Evolutionary conservation across 2,113 vertebrate genomes (phyloP), one percentile per base, ranked within the genome.

Genomic region (Sylvicapra grimmia): DNA sequence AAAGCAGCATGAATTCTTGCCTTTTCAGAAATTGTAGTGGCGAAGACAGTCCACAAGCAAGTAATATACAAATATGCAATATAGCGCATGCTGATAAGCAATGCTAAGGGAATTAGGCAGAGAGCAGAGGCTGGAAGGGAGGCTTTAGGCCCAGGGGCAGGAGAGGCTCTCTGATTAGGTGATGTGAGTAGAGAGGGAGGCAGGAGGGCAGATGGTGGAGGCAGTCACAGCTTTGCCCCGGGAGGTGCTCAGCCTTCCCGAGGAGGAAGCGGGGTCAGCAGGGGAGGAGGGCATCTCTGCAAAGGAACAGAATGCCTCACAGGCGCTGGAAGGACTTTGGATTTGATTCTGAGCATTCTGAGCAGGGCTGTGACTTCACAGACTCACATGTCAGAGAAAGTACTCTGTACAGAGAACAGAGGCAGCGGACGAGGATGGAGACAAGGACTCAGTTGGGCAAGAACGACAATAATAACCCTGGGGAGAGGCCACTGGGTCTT

Each of bases 381-480:
- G n/a, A 84, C n/a, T 83, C 19, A 21, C 2, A 2, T 65, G 36
- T 36, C 58, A 53, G 13, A 79, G 47, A 61, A 36, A 40, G 6
- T 6, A 18, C 16, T 47, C 63, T 56, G 21, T 12, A 6, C 6
- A 49, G 84, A 44, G 59, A 49, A n/a, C 0, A 40, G 23, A 61
- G 10, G 6, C 14, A 44, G 4, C 0, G 1, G 25, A 1, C 21
- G 3, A 51, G 15, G 63, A 31, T 19, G 44, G 31, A 10, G 19
- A n/a, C 27, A 31, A 36, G 51, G 15, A 12, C 3, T 33, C 1
- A 18, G 31, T 18, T 7, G 15, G 44, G 75, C 25, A 16, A n/a
- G 13, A 61, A 13, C 0, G 4, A 2, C 10, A 8, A 0, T 36
- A 19, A 49, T 36, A 25, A 40, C 19, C 8, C 27, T 0, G 27